Conservation (phyloP, 2,888 invertebrate genomes). For the Platypus cylindrus region DNA sequence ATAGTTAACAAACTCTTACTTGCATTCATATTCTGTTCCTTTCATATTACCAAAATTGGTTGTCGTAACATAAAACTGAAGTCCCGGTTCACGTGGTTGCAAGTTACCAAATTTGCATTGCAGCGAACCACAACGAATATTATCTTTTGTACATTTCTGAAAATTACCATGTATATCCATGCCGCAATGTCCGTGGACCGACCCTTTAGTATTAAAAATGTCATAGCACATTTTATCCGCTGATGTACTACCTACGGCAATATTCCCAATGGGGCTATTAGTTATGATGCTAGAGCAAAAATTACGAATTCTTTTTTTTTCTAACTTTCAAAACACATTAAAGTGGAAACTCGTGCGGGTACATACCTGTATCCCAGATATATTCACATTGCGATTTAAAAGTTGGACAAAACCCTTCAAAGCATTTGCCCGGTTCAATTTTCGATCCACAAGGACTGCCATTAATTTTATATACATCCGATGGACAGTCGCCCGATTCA, state of each 20-base stretch:
- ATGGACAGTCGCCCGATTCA: slow-evolving; percentile 76
- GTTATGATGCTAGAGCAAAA: no score
- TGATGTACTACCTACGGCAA: slow-evolving; percentile 47
- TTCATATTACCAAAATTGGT: slow-evolving; percentile 83
- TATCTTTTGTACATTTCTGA: slow-evolving; percentile 67
- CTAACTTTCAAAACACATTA: no score
- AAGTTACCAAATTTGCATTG: slow-evolving; percentile 85
- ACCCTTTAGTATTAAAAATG: slow-evolving; percentile 90
- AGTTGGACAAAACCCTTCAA: slow-evolving; percentile 85
- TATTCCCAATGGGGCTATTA: no score
- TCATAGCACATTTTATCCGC: slow-evolving; percentile 86
- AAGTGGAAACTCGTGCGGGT: not conserved
- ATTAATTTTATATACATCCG: slow-evolving; percentile 83
- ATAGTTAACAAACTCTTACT: no score
- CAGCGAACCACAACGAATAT: slow-evolving; percentile 85
- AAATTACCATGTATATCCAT: slow-evolving; percentile 57
- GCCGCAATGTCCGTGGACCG: slow-evolving; percentile 92
- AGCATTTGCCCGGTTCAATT: slow-evolving; percentile 66
- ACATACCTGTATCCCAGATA: slow-evolving; percentile 75
- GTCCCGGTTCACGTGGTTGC: slow-evolving; percentile 69
- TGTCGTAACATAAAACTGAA: slow-evolving; percentile 75
- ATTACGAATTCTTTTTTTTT: no score
- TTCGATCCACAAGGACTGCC: slow-evolving; percentile 67
- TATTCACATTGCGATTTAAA: slow-evolving; percentile 76
- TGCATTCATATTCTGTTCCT: slow-evolving; percentile 89